Base-by-base conservation (phyloP, 2,888 invertebrate genomes). In the Hemaris fuciformis region DNA sequence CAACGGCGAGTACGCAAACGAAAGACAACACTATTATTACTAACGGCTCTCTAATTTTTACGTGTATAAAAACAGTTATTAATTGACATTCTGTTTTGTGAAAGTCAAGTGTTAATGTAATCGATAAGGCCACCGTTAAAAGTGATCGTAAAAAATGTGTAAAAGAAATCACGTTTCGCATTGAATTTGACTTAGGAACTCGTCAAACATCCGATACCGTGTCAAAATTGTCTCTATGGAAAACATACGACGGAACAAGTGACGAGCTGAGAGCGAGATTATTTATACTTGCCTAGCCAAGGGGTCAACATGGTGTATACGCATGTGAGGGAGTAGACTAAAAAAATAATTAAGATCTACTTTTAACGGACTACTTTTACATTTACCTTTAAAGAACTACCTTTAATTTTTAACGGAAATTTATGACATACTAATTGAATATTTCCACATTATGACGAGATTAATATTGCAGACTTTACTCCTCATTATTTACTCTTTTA, bases 151-250 rank as follows among this genome's bases (percentile, higher is more conserved):
- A 63, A 59, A 57, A 64, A 46, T 59, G 53, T 43, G 20, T 43
- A 57, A 59, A 61, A 66, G 62, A 53, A 70, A 71, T 69, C 70
- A 67, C 69, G 68, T 72, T 70, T 71, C 64, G 66, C 67, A 63
- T 71, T 65, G 68, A 69, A 67, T 73, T 77, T 65, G 64, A 66
- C 69, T 64, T 68, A 66, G 61, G 66, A 80, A 74, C 72, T 69
- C 70, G 76, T 74, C 73, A 72, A 77, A 75, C 72, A 81, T 73
- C 73, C 68, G 76, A 82, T 68, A 77, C 75, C 73, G 68, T 74
- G 75, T 73, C 76, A 70, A 72, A 80, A 75, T 65, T 68, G 65
- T 72, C 65, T 71, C 75, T 74, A 72, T 70, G 68, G 72, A 74
- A 80, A 71, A 65, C 69, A 69, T 60, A 65, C 53, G 7, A 22